Base-by-base conservation (phyloP, 2,888 invertebrate genomes). In the Mylabris sibirica region DNA sequence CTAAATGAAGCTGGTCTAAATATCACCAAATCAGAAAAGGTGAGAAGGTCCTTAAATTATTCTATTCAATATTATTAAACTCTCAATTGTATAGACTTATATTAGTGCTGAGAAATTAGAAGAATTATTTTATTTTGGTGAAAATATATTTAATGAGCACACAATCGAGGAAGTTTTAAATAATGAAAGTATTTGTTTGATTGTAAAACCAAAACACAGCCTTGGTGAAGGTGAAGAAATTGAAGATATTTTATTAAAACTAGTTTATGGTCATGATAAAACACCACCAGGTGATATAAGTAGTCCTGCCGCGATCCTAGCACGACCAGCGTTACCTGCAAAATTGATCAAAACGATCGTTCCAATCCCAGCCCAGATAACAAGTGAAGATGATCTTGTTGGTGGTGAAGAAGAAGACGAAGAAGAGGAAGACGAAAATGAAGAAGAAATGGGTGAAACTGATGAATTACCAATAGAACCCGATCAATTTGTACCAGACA, bases 121-220 rank as follows among this genome's bases (percentile, higher is more conserved):
- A 34, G 83, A 84, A 60, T 69, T 85, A n/a, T 77, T 82, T 41
- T 85, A 78, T 67, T 84, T 84, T 67, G 69, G 78, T 3, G 70
- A 63, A 24, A 69, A 53, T 65, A 71, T 65, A 61, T 75, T 76
- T 24, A 44, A 74, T 11, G 76, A 76, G 57, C 67, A 72, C 35
- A 53, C 65, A 30, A n/a, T 68, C 11, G 73, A 77, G 59, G 71
- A 72, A 44, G 60, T 78, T 11, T 22, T 70, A 49, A 73, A 70
- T 14, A 64, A 76, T 8, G 64, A 75, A 59, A 59, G 73, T 30
- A 9, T 75, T 2, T 57, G 76, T 5, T 12, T 79, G 5, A 49
- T 76, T 9, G 24, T 80, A 3, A 78, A 79, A 71, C 69, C 75
- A 2, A 24, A 60, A 14, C 38, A 72, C 4, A 68, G 72, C 6